These are phyloP conservation scores for Platichthys flesus DNA, from an alignment of 2,113 vertebrate species.

Conservation along the genomic window DNA sequence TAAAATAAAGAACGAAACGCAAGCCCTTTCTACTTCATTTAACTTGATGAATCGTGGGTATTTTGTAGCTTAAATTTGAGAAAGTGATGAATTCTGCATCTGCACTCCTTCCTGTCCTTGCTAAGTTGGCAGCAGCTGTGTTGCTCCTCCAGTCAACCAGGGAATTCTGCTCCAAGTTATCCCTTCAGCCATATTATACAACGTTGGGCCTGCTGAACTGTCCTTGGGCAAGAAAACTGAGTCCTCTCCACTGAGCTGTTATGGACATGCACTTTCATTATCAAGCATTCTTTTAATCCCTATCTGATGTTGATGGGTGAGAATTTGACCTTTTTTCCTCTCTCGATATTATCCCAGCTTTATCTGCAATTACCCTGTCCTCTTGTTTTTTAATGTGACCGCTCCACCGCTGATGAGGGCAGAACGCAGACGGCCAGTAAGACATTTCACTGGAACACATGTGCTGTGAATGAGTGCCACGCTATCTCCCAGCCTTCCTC, in stretches of 20 bases:
- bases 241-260: conserved; percentile 13
- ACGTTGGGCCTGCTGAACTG: conserved; percentile 4
- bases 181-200: conserved; percentile 10
- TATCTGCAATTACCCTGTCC: conserved; percentile 7
- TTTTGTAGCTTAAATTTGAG: neutral
- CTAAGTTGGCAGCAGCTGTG: conserved; percentile 13
- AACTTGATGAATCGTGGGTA: neutral
- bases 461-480: conserved; percentile 12
- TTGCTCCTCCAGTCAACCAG: neutral
- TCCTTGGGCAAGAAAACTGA: conserved; percentile 29
- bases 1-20: neutral
- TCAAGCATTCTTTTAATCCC: neutral
- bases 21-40: neutral
- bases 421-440: neutral
- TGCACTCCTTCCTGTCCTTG: neutral
- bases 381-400: conserved; percentile 2
- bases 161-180: conserved; percentile 3
- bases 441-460: neutral
- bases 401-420: neutral
- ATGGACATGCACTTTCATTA: neutral
- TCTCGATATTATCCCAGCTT: neutral
- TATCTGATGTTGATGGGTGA: neutral
- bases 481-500: neutral
- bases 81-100: neutral
- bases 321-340: neutral